Base-by-base conservation (phyloP, 2,113 vertebrate species). In the Misgurnus mizolepis region DNA sequence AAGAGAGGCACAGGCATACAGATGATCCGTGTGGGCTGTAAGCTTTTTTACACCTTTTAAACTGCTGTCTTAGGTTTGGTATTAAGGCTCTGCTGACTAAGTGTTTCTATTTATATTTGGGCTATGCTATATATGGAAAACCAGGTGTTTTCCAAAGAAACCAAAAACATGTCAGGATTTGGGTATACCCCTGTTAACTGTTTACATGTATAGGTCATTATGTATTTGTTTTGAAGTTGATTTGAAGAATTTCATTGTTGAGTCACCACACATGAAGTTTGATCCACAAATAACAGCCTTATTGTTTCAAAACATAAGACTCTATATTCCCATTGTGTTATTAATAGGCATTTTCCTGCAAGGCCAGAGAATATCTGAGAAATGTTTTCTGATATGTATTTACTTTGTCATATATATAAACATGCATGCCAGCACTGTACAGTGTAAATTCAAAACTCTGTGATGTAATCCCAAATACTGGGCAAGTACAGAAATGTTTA, bases 31-130 rank as follows among this genome's bases (percentile, higher is more conserved):
- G 58, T 39, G 56, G 64, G 41, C 45, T 61, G 27, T 47, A 5
- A 14, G 12, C 18, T 17, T 17, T 1, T 58, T 17, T 61, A 72
- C 7, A 43, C 75, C 76, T 71, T 80, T 83, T 87, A 34, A 81
- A 87, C 66, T 72, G 11, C 75, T 50, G 50, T 55, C 67, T 83
- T 65, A 85, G 80, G 66, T 67, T 61, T 72, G 47, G 68, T 87
- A 89, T 86, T 84, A 82, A 88, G 84, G 73, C 82, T 83, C 83
- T 84, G n/a, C n/a, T 84, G 86, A 84, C 80, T 85, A 76, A 79
- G 85, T 87, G 75, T 68, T 87, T 85, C 86, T 88, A 72, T 67
- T 43, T 82, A 76, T 78, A 53, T 53, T 39, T 70, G 22, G 3
- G 34, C 69, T 9, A 55, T 60, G 2, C 39, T 9, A 73, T 41